Base-by-base conservation (phyloP, 1,140 invertebrate species). In the Piezodorus guildinii region DNA sequence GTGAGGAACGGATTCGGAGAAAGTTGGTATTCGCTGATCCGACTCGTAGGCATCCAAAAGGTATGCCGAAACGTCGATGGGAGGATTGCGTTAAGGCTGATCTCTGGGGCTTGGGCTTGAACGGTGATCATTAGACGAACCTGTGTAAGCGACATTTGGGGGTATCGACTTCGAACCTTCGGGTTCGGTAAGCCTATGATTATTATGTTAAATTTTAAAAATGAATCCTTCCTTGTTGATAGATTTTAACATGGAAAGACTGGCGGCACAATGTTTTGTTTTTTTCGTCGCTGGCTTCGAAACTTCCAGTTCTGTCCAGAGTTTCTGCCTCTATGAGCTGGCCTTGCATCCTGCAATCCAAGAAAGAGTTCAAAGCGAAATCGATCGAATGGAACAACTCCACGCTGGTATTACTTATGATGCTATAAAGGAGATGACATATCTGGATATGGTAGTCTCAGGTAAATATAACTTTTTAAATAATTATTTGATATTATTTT, bases 221-320 rank as follows among this genome's bases (percentile, higher is more conserved):
- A 19, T 1, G 4, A 49, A n/a, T 49, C 2, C 12, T 21, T 49
- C 14, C 17, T 49, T 19, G 21, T 45, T 66, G 64, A 2, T 63
- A 69, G 60, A 23, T 23, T 25, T 62, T 2, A 49, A n/a, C 3
- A 67, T 66, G 51, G 62, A 65, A 39, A 56, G 56, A 30, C 21
- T 63, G n/a, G 61, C 25, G 10, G 73, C 74, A n/a, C 75, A 78
- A 68, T 67, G 71, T 60, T 71, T 78, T 63, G 62, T 77, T 1
- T 78, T 79, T 65, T 74, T 79, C 71, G 58, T 81, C 15, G 82
- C 80, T 30, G 82, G 82, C 34, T 86, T 80, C 68, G 85, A 87
- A 44, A 83, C 83, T 0, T 78, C 82, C 23, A 77, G 83, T 6
- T 76, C 77, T 1, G 76, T 78, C 0, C 74, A 86, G 65, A 70